Evolutionary conservation across 2,888 invertebrate species (phyloP), one percentile per base, ranked within the genome.

Genomic region (Nomada fucata): DNA sequence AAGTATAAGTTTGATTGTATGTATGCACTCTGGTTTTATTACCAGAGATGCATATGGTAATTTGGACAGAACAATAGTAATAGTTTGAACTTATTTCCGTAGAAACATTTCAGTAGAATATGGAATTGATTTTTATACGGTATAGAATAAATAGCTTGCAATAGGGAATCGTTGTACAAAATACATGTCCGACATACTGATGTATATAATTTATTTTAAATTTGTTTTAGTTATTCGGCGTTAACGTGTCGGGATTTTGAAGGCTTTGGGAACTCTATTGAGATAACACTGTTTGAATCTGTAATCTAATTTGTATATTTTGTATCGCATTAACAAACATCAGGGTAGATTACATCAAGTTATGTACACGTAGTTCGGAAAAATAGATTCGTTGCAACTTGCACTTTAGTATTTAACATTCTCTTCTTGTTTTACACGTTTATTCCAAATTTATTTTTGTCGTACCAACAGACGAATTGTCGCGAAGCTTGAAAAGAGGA

Each of bases 251-350:
- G 10, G 20, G 55, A 23, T 20, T 60, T 60, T n/a, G 5, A 42
- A 60, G n/a, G 42, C 18, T 26, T 18, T 9, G 60, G 36, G 11
- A 29, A 36, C 2, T 10, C n/a, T n/a, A 42, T 42, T n/a, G 42
- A 42, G 60, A 60, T 60, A 60, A 60, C 42, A 2, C 4, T 60
- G 36, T 60, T 60, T 60, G 60, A 60, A 36, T 42, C n/a, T n/a
- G 60, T 60, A 18, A 60, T 60, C 60, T 60, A 60, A 60, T 60
- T 36, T 36, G 36, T 36, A 60, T 42, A 42, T 42, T 60, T 60
- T 60, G n/a, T 60, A 42, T 36, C 42, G 2, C n/a, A 10, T 42
- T n/a, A 60, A n/a, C 36, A 60, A 60, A 60, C 11, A 60, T 42
- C 20, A 11, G 42, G 9, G n/a, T 18, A 42, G 42, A 42, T 60